phyloP scores from a whole-genome alignment of 2,113 vertebrate genomes.

The Grantiella picta region DNA sequence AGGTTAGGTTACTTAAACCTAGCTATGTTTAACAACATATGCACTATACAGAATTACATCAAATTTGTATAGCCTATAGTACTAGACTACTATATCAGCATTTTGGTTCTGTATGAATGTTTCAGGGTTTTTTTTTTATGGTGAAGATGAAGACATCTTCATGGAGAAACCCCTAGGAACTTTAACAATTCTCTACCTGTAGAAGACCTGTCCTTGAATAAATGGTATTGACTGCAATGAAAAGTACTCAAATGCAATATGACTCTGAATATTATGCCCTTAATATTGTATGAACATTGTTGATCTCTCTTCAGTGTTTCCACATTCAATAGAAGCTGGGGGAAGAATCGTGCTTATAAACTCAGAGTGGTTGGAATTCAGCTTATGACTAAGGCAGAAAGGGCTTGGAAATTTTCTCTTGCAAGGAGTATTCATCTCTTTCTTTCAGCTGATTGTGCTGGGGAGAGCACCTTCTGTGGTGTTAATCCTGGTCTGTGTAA shows the following conservation, averaged over 20 bases:
- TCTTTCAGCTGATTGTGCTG: not conserved
- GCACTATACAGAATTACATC: not conserved
- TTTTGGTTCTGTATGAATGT: constrained; percentile 38
- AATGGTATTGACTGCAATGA: not conserved
- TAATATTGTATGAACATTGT: not conserved
- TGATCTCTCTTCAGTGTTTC: not conserved
- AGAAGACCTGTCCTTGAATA: not conserved
- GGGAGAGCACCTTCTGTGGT: not conserved
- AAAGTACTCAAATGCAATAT: not conserved
- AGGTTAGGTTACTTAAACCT: constrained; percentile 55
- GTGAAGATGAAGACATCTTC: not conserved
- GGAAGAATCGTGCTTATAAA: not conserved
- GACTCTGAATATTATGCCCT: not conserved
- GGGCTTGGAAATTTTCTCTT: not conserved
- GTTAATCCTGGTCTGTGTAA: accelerated
- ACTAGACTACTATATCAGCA: constrained; percentile 2
- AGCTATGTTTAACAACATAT: not conserved
- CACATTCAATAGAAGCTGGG: not conserved
- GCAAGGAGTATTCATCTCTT: not conserved
- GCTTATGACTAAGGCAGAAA: not conserved
- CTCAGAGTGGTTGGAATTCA: not conserved
- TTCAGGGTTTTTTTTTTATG: not conserved
- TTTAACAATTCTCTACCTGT: not conserved
- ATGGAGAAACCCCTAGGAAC: not conserved
- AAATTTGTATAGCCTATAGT: not conserved